phyloP scores from a whole-genome alignment of 1,140 invertebrate genomes.

The Apocrypta bakeri region DNA sequence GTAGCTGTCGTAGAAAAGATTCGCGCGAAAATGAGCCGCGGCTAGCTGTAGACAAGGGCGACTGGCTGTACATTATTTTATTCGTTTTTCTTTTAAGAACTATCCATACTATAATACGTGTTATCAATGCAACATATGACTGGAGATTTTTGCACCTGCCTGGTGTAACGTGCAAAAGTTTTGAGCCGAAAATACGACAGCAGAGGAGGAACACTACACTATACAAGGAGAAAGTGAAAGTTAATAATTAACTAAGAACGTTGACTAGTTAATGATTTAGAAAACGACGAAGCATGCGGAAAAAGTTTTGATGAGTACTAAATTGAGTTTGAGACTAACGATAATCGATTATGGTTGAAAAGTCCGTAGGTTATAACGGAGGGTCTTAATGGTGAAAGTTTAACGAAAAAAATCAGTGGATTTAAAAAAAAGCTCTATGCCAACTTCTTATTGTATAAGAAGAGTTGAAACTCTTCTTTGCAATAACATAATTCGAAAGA shows the following conservation, averaged over 20 bases:
- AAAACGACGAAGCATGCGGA: not conserved
- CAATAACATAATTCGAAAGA: not conserved
- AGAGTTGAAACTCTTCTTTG: not conserved
- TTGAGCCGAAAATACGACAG: too few relatives aligned
- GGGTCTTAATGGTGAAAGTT: not conserved
- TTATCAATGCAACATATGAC: too few relatives aligned
- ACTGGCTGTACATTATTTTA: slow-evolving; percentile 17
- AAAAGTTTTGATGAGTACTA: slow-evolving; percentile 27
- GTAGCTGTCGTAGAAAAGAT: not conserved
- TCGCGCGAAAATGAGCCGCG: not conserved
- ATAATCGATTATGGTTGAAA: slow-evolving; percentile 8
- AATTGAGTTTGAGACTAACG: slow-evolving; percentile 9
- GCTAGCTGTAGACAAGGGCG: not conserved
- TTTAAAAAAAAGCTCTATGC: not conserved
- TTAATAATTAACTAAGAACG: not conserved
- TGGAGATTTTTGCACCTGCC: too few relatives aligned
- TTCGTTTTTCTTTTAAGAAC: too few relatives aligned
- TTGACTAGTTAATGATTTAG: slow-evolving; percentile 2
- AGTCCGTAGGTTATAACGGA: not conserved
- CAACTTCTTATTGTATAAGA: not conserved
- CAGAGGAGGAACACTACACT: too few relatives aligned
- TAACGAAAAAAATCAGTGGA: not conserved
- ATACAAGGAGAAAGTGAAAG: too few relatives aligned
- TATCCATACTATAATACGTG: too few relatives aligned
- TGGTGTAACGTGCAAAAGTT: too few relatives aligned